Evolutionary conservation across 1,140 invertebrate genomes (phyloP), one percentile per base, ranked within the genome.

Genomic region (Drosophila micromelanica): DNA sequence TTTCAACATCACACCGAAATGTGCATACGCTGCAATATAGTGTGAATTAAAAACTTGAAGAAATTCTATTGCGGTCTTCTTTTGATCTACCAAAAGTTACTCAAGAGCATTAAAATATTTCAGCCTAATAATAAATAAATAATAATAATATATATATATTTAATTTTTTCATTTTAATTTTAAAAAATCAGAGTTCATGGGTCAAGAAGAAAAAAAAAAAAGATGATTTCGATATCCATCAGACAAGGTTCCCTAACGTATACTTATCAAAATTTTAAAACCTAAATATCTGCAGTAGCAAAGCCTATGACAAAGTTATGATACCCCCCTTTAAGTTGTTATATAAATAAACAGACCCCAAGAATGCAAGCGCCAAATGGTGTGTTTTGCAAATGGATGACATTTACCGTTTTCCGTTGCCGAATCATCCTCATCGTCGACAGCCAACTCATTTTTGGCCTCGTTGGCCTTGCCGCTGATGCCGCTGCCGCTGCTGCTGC

Each of bases 351-450:
- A 37, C 42, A 40, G 20, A 35, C 30, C n/a, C 8, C 9, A 13
- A 67, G 55, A 57, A 17, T 62, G 49, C 51, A 67, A 62, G 51
- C 45, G 35, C 40, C 51, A 63, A 64, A 73, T 62, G 9, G 40
- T 32, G 40, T 32, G 57, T 59, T 52, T 63, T 59, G 45, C 30
- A 40, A 38, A 42, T 57, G 60, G 37, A 63, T 67, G 73, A 55
- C 68, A 78, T 85, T 91, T 74, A 91, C 90, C 86, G 32, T 91
- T 91, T 64, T 91, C 90, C 27, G 86, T 91, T 35, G 77, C 72
- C 52, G 90, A 91, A 71, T 91, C 90, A 40, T 91, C 90, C 64
- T 91, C 90, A 55, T 91, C 90, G 68, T 91, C 90, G 46, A 64
- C 70, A n/a, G 59, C 40, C 42, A 76, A 65, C 15, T 80, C 81